These are phyloP conservation scores for Acropternis orthonyx DNA, from an alignment of 2,797 vertebrate genomes.

Conservation along the genomic window DNA sequence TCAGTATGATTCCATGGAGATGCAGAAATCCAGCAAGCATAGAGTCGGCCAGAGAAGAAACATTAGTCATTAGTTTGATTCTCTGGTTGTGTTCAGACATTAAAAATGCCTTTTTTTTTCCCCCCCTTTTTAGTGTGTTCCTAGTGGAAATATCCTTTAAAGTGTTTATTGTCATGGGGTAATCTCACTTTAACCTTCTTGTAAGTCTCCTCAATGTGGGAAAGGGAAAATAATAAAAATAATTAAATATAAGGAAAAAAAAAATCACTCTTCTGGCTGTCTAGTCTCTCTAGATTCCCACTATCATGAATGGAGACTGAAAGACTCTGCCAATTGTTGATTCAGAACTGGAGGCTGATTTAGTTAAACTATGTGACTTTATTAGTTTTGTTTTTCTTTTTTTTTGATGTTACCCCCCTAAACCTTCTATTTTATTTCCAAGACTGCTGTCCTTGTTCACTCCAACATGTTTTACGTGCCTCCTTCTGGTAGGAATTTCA, in stretches of 20 bases:
- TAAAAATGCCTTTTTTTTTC: neutral
- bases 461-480: neutral
- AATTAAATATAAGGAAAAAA: neutral
- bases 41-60: neutral
- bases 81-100: neutral
- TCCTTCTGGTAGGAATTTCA: neutral
- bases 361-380: neutral
- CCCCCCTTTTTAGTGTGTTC: fast-evolving
- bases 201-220: neutral
- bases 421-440: neutral
- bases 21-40: neutral
- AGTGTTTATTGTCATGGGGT: neutral
- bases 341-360: neutral
- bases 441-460: neutral
- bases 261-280: neutral
- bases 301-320: neutral
- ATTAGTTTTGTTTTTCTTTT: neutral
- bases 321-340: neutral
- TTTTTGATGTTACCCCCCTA: neutral
- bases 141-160: neutral
- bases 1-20: neutral
- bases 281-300: neutral
- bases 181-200: neutral
- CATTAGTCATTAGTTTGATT: neutral
- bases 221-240: neutral